A percentile compares a stretch with the other conserved stretches of the same genome.
Conservation (phyloP, 2,888 invertebrate species). For the Mesorhabditis spiculigera region DNA sequence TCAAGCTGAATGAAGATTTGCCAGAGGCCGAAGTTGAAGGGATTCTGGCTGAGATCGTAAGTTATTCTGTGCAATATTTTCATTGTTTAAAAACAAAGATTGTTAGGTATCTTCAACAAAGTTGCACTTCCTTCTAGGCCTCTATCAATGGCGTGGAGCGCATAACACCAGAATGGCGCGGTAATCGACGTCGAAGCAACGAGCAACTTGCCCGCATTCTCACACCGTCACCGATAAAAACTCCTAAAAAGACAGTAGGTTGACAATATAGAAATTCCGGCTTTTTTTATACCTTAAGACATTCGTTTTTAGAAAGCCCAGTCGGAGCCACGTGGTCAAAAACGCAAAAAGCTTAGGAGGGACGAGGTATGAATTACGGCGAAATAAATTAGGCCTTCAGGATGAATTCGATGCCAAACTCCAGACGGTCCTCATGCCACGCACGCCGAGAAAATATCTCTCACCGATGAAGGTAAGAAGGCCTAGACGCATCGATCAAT, state of each 20-base stretch:
- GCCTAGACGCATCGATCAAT: no score
- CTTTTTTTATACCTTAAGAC: no score
- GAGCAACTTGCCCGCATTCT: background rate
- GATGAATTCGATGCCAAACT: background rate
- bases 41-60: slow-evolving; percentile 1
- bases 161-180: background rate
- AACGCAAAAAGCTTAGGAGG: no score
- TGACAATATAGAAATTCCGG: no score
- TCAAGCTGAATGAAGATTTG: background rate
- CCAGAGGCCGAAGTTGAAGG: background rate
- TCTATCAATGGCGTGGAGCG: background rate
- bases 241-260: no score
- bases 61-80: background rate
- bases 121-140: background rate
- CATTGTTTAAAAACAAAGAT: background rate
- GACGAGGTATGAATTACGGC: no score
- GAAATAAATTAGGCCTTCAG: background rate
- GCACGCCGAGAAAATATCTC: background rate
- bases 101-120: background rate
- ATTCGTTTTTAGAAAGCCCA: no score
- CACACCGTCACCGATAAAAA: no score
- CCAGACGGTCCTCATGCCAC: background rate
- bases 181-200: background rate
- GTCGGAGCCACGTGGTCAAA: no score
- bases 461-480: background rate